phyloP scores from a whole-genome alignment of 2,888 invertebrate genomes.

The Falcaria lacertinaria region DNA sequence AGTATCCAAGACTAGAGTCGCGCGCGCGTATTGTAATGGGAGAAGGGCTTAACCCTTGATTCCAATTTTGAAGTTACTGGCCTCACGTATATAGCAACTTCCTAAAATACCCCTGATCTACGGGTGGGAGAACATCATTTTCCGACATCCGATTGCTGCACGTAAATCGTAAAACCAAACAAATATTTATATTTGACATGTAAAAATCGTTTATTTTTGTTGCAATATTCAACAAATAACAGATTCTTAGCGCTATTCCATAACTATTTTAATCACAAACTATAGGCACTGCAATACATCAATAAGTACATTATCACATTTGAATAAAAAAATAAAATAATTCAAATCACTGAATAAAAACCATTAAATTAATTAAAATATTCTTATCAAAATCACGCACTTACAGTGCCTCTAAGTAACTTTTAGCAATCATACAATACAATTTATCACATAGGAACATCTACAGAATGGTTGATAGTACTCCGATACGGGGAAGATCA shows the following conservation, averaged over 20 bases:
- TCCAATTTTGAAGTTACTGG: no score
- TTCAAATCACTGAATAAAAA: conserved; percentile 36
- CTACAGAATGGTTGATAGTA: background rate
- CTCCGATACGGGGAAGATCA: no score
- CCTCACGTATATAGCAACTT: no score
- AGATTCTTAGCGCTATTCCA: conserved; percentile 41
- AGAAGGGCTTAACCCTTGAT: no score
- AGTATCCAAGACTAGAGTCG: background rate
- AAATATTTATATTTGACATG: conserved; percentile 31
- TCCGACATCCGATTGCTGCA: no score
- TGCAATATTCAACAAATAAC: conserved; percentile 51
- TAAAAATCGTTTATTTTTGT: conserved; percentile 51
- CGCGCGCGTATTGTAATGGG: background rate
- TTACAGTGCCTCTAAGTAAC: conserved; percentile 3
- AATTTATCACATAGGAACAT: background rate
- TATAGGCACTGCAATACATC: conserved; percentile 32
- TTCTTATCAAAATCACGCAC: conserved; percentile 2
- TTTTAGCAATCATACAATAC: conserved; percentile 2
- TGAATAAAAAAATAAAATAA: conserved; percentile 32
- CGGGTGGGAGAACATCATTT: no score
- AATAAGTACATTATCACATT: conserved; percentile 48
- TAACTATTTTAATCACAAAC: conserved; percentile 41
- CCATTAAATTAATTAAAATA: conserved; percentile 14
- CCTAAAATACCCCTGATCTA: no score
- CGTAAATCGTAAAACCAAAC: conserved; percentile 30